Evolutionary conservation across 1,140 invertebrate genomes (phyloP).

Genomic region (Ooceraea biroi): DNA sequence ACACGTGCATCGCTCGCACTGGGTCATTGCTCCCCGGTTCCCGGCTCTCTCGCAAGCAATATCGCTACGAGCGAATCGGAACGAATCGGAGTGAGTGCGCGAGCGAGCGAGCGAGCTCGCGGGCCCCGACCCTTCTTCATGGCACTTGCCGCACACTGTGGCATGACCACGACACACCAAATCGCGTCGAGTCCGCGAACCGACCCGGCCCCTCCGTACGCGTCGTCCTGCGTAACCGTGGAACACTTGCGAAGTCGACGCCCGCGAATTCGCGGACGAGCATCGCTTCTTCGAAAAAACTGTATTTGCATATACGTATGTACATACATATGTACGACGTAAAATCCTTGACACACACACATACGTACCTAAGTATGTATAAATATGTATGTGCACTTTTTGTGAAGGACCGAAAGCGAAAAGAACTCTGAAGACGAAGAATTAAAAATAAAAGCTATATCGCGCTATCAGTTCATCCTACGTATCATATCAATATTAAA

Average conservation of each 20-base stretch:
- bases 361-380: too few relatives aligned
- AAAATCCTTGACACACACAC: too few relatives aligned
- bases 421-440: too few relatives aligned
- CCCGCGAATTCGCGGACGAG: not conserved
- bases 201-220: not conserved
- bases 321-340: too few relatives aligned
- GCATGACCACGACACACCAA: constrained; percentile 54
- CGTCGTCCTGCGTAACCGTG: constrained; percentile 48
- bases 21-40: constrained; percentile 82
- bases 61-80: constrained; percentile 69
- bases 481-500: too few relatives aligned
- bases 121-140: constrained; percentile 13
- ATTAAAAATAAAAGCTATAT: too few relatives aligned
- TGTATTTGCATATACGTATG: not conserved
- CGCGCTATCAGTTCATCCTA: too few relatives aligned
- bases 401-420: too few relatives aligned
- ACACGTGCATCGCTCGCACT: constrained; percentile 84
- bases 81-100: not conserved
- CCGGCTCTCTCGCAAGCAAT: constrained; percentile 72
- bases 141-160: constrained; percentile 30
- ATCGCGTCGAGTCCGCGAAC: constrained; percentile 13
- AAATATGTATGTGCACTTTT: too few relatives aligned
- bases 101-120: not conserved
- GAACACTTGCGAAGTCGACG: constrained; percentile 23
- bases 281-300: not conserved